Base-by-base conservation (phyloP, 2,888 invertebrate genomes). In the Diploptera punctata region DNA sequence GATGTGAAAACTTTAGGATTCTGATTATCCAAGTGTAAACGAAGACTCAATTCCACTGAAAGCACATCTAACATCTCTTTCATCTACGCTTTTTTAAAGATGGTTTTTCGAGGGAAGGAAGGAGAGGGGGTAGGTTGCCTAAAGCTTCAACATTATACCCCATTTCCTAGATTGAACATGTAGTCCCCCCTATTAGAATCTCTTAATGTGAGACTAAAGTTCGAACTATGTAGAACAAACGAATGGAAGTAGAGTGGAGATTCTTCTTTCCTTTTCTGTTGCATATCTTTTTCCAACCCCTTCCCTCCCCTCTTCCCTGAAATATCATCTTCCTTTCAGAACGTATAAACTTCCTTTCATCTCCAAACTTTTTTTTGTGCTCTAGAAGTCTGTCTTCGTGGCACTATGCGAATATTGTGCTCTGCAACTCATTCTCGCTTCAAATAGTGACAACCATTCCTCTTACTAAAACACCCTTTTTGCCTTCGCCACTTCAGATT, bases 41-140 rank as follows among this genome's bases (percentile, higher is more conserved):
- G 21, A 33, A 54, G 68, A 52, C 68, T 68, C 68, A 68, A 68
- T 68, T 68, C 68, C 68, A 31, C 16, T 68, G 68, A 68, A 68
- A 68, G 68, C 68, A 68, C 68, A 68, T 54, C 68, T 54, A 54
- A 31, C 31, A 24, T 65, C 65, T 19, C 65, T 65, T 65, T 43
- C 43, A 65, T 65, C 65, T 65, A 24, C 18, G 65, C 65, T 19
- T 65, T 52, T 31, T 31, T 16, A 18, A 31, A 7, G 57, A 57
- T 26, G 29, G 24, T 26, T 57, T 57, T 57, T 31, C n/a, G 57
- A 26, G 31, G 47, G 7, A 13, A n/a, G n/a, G n/a, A n/a, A n/a
- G 29, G 26, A 54, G 1, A 54, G 13, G n/a, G 29, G 54, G 26
- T 10, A 13, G 1, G 26, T 29, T 29, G 2, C 21, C 26, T 24